Evolutionary conservation across 2,797 vertebrate species (phyloP).

Genomic region (Sorex maritimensis): DNA sequence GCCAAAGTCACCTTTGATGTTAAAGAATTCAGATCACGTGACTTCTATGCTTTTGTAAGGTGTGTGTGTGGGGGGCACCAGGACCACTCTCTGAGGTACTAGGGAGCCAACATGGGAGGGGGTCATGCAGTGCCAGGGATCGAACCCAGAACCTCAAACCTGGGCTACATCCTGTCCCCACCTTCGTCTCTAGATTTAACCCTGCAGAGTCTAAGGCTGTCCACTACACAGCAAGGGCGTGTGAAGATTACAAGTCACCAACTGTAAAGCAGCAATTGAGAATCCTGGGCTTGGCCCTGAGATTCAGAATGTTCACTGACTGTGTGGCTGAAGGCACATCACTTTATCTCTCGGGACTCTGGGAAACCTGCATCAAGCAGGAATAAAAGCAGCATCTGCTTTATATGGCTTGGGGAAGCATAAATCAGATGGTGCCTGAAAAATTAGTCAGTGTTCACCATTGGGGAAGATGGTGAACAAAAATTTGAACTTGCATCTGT

Average conservation of each 20-base stretch:
- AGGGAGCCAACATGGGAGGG: too few species aligned
- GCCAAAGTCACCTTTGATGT: not conserved
- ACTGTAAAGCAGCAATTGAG: not conserved
- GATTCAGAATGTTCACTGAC: not conserved
- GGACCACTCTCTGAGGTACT: too few species aligned
- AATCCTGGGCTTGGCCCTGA: not conserved
- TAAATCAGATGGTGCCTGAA: not conserved
- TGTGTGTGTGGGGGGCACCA: too few species aligned
- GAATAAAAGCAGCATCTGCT: not conserved
- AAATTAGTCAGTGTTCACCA: not conserved
- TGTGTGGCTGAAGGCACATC: not conserved
- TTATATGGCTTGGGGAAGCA: not conserved
- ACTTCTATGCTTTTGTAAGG: too few species aligned
- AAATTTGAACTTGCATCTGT: not conserved
- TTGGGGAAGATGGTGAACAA: not conserved
- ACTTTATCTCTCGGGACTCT: not conserved
- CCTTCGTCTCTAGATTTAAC: not conserved
- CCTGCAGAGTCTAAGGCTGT: not conserved
- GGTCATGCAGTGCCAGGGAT: too few species aligned
- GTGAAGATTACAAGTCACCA: not conserved
- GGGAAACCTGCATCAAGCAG: not conserved
- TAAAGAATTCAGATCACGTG: not conserved
- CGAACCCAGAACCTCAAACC: too few species aligned
- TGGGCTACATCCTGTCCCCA: too few species aligned
- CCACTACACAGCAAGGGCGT: fast-evolving